A percentile compares a stretch with the other conserved stretches of the same genome.
These are phyloP conservation scores for Tragelaphus buxtoni DNA, from an alignment of 2,113 vertebrate species.

Conservation along the genomic window DNA sequence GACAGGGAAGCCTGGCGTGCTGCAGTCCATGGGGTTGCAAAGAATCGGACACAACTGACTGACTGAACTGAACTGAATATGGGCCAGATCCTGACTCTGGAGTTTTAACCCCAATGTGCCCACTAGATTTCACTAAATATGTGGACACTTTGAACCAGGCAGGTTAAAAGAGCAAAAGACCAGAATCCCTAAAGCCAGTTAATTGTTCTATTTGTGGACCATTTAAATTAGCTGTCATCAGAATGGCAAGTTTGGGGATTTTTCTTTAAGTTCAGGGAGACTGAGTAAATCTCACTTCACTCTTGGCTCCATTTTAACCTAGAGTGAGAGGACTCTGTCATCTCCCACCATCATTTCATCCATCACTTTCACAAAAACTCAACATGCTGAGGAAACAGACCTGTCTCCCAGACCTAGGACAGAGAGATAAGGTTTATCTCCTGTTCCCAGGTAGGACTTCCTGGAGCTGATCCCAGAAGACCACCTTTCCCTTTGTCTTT, in stretches of 20 bases:
- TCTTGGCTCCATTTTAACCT: not conserved
- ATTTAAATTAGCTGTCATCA: constrained; percentile 11
- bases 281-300: not conserved
- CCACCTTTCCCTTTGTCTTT: not conserved
- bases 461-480: not conserved
- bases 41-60: not conserved
- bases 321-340: not conserved
- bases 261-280: not conserved
- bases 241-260: not conserved
- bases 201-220: not conserved
- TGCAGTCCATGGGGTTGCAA: not conserved
- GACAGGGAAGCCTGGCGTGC: not conserved
- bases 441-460: not conserved
- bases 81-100: not conserved
- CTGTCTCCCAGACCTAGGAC: not conserved
- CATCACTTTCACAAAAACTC: not conserved
- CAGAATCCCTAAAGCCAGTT: not conserved
- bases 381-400: not conserved
- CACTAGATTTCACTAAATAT: constrained; percentile 1
- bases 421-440: not conserved
- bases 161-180: not conserved
- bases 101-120: constrained; percentile 4
- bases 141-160: not conserved
- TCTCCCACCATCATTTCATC: not conserved
- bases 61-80: not conserved